phyloP scores from a whole-genome alignment of 2,888 invertebrate genomes.

The Coelogynopora nodosa region DNA sequence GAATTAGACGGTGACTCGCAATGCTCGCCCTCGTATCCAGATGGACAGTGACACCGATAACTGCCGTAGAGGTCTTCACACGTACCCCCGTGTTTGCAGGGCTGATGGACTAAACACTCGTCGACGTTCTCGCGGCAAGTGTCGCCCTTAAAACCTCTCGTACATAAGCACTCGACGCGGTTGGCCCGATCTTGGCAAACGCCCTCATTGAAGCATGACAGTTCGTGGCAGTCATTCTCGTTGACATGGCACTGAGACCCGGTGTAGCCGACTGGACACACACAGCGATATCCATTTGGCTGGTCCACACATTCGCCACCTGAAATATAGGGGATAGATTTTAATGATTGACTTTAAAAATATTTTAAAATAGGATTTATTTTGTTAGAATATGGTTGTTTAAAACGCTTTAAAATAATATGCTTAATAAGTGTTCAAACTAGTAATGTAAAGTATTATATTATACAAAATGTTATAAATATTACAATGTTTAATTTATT shows the following conservation, averaged over 20 bases:
- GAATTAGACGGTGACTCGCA: background rate
- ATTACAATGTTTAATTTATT: too few species aligned
- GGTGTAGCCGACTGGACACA: conserved; percentile 41
- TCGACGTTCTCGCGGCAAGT: conserved; percentile 51
- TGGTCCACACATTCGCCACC: conserved; percentile 37
- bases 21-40: background rate
- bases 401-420: too few species aligned
- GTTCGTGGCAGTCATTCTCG: conserved; percentile 46
- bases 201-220: conserved; percentile 45
- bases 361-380: too few species aligned
- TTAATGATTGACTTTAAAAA: too few species aligned
- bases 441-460: too few species aligned
- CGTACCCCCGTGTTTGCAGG: conserved; percentile 32
- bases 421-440: too few species aligned
- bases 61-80: conserved; percentile 7
- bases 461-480: too few species aligned
- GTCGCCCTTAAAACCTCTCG: conserved; percentile 20
- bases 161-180: conserved; percentile 57
- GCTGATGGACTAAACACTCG: conserved; percentile 55
- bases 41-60: conserved; percentile 25
- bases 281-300: conserved; percentile 27
- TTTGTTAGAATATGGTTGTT: too few species aligned
- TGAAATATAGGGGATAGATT: too few species aligned
- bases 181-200: conserved; percentile 42
- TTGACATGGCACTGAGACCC: conserved; percentile 42